Percentiles rank a stretch among this genome's conserved stretches.
Evolutionary conservation across 2,113 vertebrate genomes (phyloP).

Genomic region (Anguilla rostrata): DNA sequence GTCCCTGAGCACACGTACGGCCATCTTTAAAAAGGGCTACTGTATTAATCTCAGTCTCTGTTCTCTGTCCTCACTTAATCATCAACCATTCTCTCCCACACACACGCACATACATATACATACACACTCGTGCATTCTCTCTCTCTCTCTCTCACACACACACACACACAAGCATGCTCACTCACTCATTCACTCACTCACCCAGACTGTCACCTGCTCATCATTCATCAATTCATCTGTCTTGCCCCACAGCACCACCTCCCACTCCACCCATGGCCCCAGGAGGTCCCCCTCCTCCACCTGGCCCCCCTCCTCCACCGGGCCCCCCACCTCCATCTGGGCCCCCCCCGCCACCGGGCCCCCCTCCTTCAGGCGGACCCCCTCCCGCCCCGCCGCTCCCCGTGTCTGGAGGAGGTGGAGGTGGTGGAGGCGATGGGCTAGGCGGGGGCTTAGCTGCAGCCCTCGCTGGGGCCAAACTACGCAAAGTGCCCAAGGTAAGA

Average conservation of each 20-base stretch:
- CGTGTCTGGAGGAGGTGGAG: slow-evolving; percentile 54
- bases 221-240: neutral
- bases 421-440: slow-evolving; percentile 41
- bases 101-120: neutral
- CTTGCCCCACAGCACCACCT: slow-evolving; percentile 37
- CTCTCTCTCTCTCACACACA: neutral
- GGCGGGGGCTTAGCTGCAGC: slow-evolving; percentile 77
- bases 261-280: slow-evolving; percentile 36
- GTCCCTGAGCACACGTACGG: neutral
- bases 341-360: slow-evolving; percentile 67
- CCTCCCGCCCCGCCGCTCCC: slow-evolving; percentile 74
- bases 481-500: slow-evolving; percentile 80
- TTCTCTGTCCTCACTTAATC: neutral
- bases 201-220: neutral
- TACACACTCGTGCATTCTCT: neutral
- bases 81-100: neutral
- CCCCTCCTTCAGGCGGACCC: slow-evolving; percentile 59
- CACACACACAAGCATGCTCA: neutral
- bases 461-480: slow-evolving; percentile 83
- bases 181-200: neutral
- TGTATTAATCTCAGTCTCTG: neutral
- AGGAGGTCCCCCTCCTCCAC: slow-evolving; percentile 52
- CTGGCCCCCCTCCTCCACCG: slow-evolving; percentile 64
- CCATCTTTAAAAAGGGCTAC: neutral
- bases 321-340: slow-evolving; percentile 66